A percentile compares a stretch with the other conserved stretches of the same genome.
These are phyloP conservation scores for Calameuta pallipes DNA, from an alignment of 2,888 invertebrate species.

Conservation along the genomic window DNA sequence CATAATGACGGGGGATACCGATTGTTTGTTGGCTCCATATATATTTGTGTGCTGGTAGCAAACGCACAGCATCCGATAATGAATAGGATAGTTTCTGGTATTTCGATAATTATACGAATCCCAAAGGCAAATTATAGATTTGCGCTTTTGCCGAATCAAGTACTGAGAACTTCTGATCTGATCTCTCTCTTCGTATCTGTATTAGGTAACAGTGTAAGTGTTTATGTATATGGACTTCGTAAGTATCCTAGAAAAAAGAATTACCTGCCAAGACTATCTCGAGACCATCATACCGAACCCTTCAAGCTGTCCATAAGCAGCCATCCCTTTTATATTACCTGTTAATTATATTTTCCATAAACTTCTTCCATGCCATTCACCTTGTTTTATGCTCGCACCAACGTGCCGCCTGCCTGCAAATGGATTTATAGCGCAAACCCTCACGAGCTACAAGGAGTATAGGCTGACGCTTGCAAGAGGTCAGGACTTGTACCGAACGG, in stretches of 20 bases:
- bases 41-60: conserved; percentile 53
- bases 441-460: not conserved
- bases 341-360: conserved; percentile 57
- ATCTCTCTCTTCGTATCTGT: conserved; percentile 5
- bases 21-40: conserved; percentile 43
- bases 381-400: conserved; percentile 44
- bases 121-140: conserved; percentile 63
- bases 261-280: not conserved
- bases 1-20: conserved; percentile 65
- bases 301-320: not conserved
- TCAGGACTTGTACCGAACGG: not conserved
- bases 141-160: conserved; percentile 44
- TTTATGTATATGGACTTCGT: not conserved
- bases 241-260: not conserved
- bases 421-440: conserved; percentile 13
- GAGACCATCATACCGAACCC: not conserved
- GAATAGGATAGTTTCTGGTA: conserved; percentile 66
- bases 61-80: conserved; percentile 64
- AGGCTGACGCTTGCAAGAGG: not conserved
- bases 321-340: conserved; percentile 41
- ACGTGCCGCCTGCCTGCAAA: conserved; percentile 24
- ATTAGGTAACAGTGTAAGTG: not conserved
- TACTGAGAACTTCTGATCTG: conserved; percentile 46
- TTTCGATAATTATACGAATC: conserved; percentile 65
- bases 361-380: conserved; percentile 43